Evolutionary conservation across 1,140 invertebrate genomes (phyloP), one percentile per base, ranked within the genome.

Genomic region (Drosophila parabipectinata): DNA sequence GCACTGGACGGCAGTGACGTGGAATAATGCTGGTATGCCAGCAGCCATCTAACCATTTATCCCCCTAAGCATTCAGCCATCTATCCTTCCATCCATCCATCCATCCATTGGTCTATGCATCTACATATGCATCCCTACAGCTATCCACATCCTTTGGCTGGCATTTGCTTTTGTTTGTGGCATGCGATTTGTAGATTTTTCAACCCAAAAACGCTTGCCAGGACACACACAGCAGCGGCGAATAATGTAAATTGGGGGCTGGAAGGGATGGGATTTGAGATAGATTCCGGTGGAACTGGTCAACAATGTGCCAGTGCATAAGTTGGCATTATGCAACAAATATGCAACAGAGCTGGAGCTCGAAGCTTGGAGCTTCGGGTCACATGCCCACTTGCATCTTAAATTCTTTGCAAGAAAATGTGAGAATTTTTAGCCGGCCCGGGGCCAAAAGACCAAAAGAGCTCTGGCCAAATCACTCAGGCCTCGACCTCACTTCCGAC

Each of bases 311-410:
- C 77, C 54, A 71, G 72, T 56, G 73, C 77, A 81, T 81, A 85
- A 85, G 82, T 74, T 80, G 61, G 81, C 54, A 84, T 84, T 85
- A 80, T 84, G 77, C 82, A 85, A 84, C 73, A 84, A 84, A 84
- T 85, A 85, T 85, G 80, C 78, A 76, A 74, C 50, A 80, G 62
- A 79, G 44, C 39, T 72, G 64, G 50, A 21, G 21, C 21, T 21
- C 2, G 21, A 21, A 21, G 39, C 54, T 63, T 44, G 72, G 47
- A 75, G 44, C 45, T 61, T 69, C 37, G 69, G 67, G 64, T 75
- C 72, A 68, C 60, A 74, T 61, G 58, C 30, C 41, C 14, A n/a
- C 63, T 52, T 54, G 52, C 51, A 64, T 75, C 61, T 53, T 74
- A 62, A 73, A 72, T 72, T 61, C 71, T 55, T 73, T 18, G 34